Conservation (phyloP, 2,888 invertebrate genomes). For the Sycophila texana region DNA sequence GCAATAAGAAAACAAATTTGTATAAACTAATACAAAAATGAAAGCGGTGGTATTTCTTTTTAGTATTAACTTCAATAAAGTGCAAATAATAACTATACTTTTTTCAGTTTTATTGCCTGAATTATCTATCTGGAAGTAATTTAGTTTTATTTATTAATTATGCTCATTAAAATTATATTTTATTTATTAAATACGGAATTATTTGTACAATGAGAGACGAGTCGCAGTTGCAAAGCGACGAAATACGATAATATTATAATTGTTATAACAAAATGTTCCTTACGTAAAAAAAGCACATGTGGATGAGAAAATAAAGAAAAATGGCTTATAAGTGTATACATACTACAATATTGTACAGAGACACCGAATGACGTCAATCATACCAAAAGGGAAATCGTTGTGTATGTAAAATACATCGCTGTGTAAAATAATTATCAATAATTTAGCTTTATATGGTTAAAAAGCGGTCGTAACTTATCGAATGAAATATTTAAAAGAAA, state of each 20-base stretch:
- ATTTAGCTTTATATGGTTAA: conserved; percentile 48
- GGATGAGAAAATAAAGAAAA: conserved; percentile 62
- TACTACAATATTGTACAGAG: conserved; percentile 58
- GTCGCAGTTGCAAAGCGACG: conserved; percentile 10
- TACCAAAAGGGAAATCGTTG: conserved; percentile 45
- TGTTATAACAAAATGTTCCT: conserved; percentile 67
- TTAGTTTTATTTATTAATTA: conserved; percentile 33
- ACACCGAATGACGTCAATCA: conserved; percentile 54
- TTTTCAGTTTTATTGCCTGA: conserved; percentile 42
- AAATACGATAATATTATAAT: conserved; percentile 52
- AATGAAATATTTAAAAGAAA: not conserved
- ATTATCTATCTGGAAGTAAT: conserved; percentile 25
- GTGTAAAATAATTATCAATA: conserved; percentile 41
- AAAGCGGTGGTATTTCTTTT: conserved; percentile 40
- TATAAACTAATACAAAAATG: conserved; percentile 26
- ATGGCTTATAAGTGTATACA: conserved; percentile 61
- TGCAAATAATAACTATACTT: conserved; percentile 26
- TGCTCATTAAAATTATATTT: conserved; percentile 20
- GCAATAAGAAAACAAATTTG: not conserved
- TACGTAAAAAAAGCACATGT: conserved; percentile 65
- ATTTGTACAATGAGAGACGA: conserved; percentile 37
- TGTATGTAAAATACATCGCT: conserved; percentile 39
- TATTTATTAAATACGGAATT: conserved; percentile 19
- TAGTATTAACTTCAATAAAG: conserved; percentile 47
- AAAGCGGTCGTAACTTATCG: conserved; percentile 13